phyloP scores from a whole-genome alignment of 2,797 vertebrate species.

The Echiichthys vipera region DNA sequence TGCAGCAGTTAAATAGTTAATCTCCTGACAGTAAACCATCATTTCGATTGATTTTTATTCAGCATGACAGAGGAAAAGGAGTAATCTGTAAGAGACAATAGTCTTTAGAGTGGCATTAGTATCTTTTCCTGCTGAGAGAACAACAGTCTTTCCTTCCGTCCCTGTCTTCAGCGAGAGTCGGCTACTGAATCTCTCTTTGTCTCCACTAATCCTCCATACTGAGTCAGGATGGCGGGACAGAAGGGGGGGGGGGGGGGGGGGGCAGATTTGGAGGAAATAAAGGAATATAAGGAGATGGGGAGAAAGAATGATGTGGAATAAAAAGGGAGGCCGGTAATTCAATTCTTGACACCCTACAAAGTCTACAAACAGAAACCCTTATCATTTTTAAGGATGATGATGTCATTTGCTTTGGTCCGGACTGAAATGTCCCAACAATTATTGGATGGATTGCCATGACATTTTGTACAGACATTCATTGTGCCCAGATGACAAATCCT shows the following conservation, averaged over 20 bases:
- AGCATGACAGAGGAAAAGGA: conserved; percentile 44
- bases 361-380: conserved; percentile 4
- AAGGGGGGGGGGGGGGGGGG: conserved; percentile 2
- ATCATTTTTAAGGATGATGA: not conserved
- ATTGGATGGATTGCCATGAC: not conserved
- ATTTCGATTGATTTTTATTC: conserved; percentile 40
- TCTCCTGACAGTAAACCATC: conserved; percentile 39
- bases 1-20: conserved; percentile 45
- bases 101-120: conserved; percentile 54
- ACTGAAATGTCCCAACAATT: not conserved
- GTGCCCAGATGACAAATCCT: not conserved
- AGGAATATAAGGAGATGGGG: conserved; percentile 23
- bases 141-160: conserved; percentile 50
- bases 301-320: conserved; percentile 11
- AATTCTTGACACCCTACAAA: conserved; percentile 18
- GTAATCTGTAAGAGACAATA: conserved; percentile 57
- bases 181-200: conserved; percentile 67
- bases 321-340: not conserved
- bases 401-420: not conserved
- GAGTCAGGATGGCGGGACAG: conserved; percentile 30
- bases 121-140: conserved; percentile 63
- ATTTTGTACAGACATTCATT: not conserved
- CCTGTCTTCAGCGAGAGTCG: conserved; percentile 34
- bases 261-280: conserved; percentile 10
- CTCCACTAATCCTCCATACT: conserved; percentile 64